Evolutionary conservation across 2,113 vertebrate genomes (phyloP).

Genomic region (Brachyhypopomus occidentalis): DNA sequence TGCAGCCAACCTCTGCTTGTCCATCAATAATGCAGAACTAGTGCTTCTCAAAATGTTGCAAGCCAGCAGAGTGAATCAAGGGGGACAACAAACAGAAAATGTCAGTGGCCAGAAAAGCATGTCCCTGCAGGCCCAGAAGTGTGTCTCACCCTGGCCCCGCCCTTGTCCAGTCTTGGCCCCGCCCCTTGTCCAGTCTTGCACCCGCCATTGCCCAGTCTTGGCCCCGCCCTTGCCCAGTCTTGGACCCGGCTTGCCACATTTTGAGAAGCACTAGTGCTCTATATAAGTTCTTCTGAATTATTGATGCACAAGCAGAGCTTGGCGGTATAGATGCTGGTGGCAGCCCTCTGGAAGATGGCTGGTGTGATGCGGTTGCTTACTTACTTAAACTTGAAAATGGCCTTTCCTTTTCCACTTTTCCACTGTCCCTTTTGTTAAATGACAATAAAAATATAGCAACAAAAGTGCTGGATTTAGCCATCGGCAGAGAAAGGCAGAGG

Average conservation of each 20-base stretch:
- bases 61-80: conserved; percentile 28
- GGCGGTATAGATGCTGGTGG: conserved; percentile 22
- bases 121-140: conserved; percentile 7
- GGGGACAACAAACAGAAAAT: conserved; percentile 30
- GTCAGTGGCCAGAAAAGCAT: conserved; percentile 31
- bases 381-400: too few species aligned
- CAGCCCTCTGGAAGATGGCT: not conserved
- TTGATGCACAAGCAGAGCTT: conserved; percentile 45
- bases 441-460: too few species aligned
- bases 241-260: conserved; percentile 13
- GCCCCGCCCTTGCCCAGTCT: not conserved
- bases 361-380: too few species aligned
- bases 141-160: not conserved
- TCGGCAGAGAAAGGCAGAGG: too few species aligned
- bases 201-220: too few species aligned
- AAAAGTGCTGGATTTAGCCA: too few species aligned
- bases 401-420: too few species aligned
- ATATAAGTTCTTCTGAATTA: conserved; percentile 39
- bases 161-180: too few species aligned
- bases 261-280: conserved; percentile 38
- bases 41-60: conserved; percentile 33
- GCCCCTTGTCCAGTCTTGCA: too few species aligned
- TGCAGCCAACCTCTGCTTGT: conserved; percentile 35
- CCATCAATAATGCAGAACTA: conserved; percentile 50
- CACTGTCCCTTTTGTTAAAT: too few species aligned